Base-by-base conservation (phyloP, 2,888 invertebrate genomes). In the Deilephila elpenor region DNA sequence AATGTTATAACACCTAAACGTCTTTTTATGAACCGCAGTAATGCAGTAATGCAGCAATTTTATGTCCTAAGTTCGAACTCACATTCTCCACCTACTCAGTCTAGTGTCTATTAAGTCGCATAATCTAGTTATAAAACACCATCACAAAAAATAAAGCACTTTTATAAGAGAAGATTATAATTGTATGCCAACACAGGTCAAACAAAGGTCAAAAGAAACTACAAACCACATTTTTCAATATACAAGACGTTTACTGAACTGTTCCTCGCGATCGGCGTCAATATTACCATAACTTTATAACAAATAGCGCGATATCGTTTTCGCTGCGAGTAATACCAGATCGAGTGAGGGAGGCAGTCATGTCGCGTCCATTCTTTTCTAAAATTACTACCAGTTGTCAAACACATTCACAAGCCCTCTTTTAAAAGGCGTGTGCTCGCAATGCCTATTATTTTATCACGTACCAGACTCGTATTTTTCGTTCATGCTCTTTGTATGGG, bases 361-460 rank as follows among this genome's bases (percentile, higher is more conserved):
- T 89, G 90, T 85, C 82, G 83, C 80, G 75, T 81, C 86, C 87
- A 90, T 90, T 89, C 83, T 83, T 89, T 85, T 86, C 77, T 83
- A 79, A 86, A 89, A 91, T 88, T 87, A 88, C 88, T 81, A 81
- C 82, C 82, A 84, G 84, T 85, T 90, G 90, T 91, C 90, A 89
- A 86, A 90, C 85, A 80, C 90, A 91, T 86, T 86, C 86, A 83
- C 79, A 78, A 78, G 78, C 83, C 82, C 82, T 86, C 85, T 86
- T 88, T 89, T 84, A 84, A 82, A 85, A 86, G 83, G 83, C 84
- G 82, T 83, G 79, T 83, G 84, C 79, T 82, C 80, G 76, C 84
- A 80, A 84, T 87, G 84, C 85, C 84, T 87, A 88, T 87, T 89
- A 88, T 88, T 87, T 89, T 90, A 88, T 88, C 91, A 91, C 90